Conservation (phyloP, 2,797 vertebrate species). For the Sylvia borin region DNA sequence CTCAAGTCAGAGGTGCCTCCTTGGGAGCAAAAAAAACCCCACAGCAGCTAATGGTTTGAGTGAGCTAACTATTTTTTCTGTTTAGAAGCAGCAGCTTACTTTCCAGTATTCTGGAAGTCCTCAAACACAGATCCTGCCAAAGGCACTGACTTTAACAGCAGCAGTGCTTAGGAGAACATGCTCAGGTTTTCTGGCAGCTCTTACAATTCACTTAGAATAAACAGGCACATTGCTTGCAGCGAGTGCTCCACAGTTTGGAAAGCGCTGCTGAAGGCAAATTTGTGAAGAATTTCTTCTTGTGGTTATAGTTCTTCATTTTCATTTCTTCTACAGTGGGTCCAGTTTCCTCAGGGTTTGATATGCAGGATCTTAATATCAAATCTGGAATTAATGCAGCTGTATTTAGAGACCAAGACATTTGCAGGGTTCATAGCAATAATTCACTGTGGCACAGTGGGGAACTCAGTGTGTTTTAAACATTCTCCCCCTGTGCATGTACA, state of each 20-base stretch:
- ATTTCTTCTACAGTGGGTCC: neutral
- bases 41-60: neutral
- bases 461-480: neutral
- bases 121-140: slow-evolving; percentile 4
- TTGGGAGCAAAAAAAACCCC: neutral
- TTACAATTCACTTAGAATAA: neutral
- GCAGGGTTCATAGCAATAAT: neutral
- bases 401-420: neutral
- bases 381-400: slow-evolving; percentile 3
- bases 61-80: neutral
- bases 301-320: neutral
- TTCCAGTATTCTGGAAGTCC: slow-evolving; percentile 1
- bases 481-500: neutral
- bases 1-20: neutral
- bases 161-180: neutral
- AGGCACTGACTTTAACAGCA: neutral
- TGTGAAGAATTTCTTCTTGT: neutral
- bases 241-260: neutral
- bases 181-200: slow-evolving; percentile 23
- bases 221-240: neutral
- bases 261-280: neutral
- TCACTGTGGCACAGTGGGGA: neutral
- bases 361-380: neutral
- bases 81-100: slow-evolving; percentile 11
- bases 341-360: neutral